A percentile compares a stretch with the other conserved stretches of the same genome.
Conservation (phyloP, 2,113 vertebrate species). For the Anguilla rostrata region DNA sequence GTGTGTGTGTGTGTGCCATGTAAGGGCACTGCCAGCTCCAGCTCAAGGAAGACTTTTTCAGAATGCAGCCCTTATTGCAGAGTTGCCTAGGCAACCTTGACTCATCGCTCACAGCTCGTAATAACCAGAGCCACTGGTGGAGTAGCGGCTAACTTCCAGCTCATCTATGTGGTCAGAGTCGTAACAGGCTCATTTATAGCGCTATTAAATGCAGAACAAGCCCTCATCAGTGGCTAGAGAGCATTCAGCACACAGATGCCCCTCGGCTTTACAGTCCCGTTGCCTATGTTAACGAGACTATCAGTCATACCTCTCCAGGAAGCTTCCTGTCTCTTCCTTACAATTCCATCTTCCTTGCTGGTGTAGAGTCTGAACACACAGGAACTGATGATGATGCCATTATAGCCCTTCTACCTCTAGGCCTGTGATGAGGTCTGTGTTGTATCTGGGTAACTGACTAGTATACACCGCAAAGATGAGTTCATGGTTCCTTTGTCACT, state of each 20-base stretch:
- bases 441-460: neutral
- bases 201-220: neutral
- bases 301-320: neutral
- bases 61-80: neutral
- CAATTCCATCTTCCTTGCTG: neutral
- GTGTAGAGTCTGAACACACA: neutral
- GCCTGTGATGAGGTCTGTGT: neutral
- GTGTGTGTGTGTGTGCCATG: neutral
- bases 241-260: neutral
- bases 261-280: slow-evolving; percentile 1
- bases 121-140: neutral
- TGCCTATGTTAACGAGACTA: slow-evolving; percentile 1
- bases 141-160: neutral
- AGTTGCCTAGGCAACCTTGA: neutral
- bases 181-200: neutral
- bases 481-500: neutral
- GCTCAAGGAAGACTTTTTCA: neutral
- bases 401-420: too few relatives aligned
- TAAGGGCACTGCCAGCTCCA: neutral
- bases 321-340: neutral
- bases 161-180: too few relatives aligned
- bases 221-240: neutral
- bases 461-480: neutral
- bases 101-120: slow-evolving; percentile 7
- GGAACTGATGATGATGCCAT: neutral